A percentile compares a stretch with the other conserved stretches of the same genome.
These are phyloP conservation scores for Rhagonycha lutea DNA, from an alignment of 2,888 invertebrate species.

Conservation along the genomic window DNA sequence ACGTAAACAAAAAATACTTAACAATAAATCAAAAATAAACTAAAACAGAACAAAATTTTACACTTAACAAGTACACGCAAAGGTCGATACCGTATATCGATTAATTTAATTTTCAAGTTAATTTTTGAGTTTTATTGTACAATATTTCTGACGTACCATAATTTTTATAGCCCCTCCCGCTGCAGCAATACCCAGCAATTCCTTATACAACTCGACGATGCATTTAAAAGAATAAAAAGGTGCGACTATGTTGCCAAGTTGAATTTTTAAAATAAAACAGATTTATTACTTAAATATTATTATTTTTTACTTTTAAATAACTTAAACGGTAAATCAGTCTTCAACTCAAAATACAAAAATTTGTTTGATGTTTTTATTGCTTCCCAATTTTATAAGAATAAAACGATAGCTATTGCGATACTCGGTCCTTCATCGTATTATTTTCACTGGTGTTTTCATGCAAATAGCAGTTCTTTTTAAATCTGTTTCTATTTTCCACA, in stretches of 20 bases:
- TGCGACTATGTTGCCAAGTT: not conserved
- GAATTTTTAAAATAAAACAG: not conserved
- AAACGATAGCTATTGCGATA: not conserved
- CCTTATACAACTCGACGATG: no score
- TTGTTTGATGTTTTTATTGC: not conserved
- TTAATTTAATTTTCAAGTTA: no score
- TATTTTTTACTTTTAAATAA: not conserved
- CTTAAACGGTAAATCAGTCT: not conserved
- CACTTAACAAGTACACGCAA: not conserved
- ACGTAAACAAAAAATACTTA: not conserved
- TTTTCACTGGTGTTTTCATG: constrained; percentile 24
- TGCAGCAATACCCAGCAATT: no score
- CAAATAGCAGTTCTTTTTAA: constrained; percentile 22
- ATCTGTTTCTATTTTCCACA: constrained; percentile 29
- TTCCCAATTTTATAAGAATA: not conserved
- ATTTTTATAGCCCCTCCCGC: no score
- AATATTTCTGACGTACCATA: no score
- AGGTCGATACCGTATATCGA: not conserved
- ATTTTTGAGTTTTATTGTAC: no score
- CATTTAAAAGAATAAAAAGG: no score
- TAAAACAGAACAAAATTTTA: not conserved
- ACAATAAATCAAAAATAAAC: not conserved
- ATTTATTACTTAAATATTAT: not conserved
- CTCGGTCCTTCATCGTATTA: not conserved
- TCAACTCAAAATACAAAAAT: not conserved